A percentile compares a stretch with the other conserved stretches of the same genome.
Conservation (phyloP, 2,888 invertebrate species). For the Zaprionus bogoriensis region DNA sequence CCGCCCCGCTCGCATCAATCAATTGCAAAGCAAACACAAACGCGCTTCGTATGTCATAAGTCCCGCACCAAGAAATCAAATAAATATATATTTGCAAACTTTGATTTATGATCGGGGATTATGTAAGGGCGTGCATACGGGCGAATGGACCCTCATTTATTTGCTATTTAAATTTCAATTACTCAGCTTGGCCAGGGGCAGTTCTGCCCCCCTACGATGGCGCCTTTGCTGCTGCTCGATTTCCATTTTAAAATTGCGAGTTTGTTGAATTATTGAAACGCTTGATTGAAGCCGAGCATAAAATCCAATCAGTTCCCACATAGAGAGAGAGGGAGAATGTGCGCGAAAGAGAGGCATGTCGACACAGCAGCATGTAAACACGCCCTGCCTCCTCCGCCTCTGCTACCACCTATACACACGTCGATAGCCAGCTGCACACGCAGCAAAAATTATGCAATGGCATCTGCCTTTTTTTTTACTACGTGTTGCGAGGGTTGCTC, state of each 20-base stretch:
- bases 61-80: neutral
- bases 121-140: neutral
- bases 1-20: conserved; percentile 7
- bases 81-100: conserved; percentile 17
- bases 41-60: neutral
- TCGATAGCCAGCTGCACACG: conserved; percentile 22
- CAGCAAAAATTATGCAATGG: conserved; percentile 43
- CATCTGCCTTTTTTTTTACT: neutral
- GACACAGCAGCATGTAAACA: conserved; percentile 3
- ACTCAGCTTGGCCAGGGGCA: conserved; percentile 25
- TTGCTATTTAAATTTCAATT: conserved; percentile 71
- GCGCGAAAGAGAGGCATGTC: neutral
- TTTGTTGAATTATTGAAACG: conserved; percentile 66
- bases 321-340: too few relatives aligned
- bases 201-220: too few relatives aligned
- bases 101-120: conserved; percentile 32
- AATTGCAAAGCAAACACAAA: conserved; percentile 38
- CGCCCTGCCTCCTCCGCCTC: neutral
- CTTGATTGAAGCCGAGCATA: conserved; percentile 60
- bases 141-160: conserved; percentile 41
- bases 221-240: neutral
- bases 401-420: neutral
- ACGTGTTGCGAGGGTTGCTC: conserved; percentile 13
- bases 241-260: conserved; percentile 28
- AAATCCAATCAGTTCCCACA: conserved; percentile 57